phyloP scores from a whole-genome alignment of 2,113 vertebrate genomes.

The Lycocorax pyrrhopterus region DNA sequence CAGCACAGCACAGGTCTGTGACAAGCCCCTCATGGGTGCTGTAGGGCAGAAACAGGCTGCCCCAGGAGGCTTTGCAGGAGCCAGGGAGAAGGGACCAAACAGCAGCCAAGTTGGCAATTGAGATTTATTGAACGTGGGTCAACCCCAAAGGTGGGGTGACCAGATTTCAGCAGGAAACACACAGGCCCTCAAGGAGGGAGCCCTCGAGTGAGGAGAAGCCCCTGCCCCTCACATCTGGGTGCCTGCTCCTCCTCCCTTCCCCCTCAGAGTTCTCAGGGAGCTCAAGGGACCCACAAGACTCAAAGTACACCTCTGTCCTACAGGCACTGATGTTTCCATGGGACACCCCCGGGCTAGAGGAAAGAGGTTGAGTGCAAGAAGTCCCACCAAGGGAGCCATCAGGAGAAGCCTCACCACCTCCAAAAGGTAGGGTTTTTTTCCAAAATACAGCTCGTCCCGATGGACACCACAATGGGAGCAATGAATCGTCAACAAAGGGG shows the following conservation, averaged over 20 bases:
- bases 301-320: neutral
- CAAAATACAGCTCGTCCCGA: accelerated
- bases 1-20: neutral
- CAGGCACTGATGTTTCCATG: neutral
- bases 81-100: neutral
- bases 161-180: neutral
- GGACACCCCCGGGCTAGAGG: accelerated
- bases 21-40: neutral
- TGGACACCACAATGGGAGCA: accelerated
- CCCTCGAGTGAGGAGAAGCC: neutral
- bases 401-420: accelerated
- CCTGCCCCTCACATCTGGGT: neutral
- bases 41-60: neutral
- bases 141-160: neutral
- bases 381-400: neutral
- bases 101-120: neutral
- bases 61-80: neutral
- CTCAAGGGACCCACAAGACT: accelerated
- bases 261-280: neutral
- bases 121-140: neutral
- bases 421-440: neutral
- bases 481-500: accelerated
- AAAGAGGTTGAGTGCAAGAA: accelerated
- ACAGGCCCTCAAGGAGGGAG: neutral
- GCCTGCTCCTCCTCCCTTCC: neutral